These are phyloP conservation scores for Drosophila helvetica DNA, from an alignment of 2,888 invertebrate genomes.

Conservation along the genomic window DNA sequence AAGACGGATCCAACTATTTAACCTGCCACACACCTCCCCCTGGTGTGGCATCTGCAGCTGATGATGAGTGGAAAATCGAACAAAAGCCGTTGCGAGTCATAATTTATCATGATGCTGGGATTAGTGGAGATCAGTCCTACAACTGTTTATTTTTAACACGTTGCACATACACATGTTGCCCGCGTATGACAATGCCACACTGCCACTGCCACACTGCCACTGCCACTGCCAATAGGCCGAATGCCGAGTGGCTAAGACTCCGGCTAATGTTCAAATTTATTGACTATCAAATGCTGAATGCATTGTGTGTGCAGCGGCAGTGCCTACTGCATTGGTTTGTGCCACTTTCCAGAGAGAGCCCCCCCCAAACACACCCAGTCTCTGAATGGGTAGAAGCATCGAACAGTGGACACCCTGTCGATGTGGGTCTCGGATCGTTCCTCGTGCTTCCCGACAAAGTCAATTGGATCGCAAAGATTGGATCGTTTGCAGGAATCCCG, in stretches of 20 bases:
- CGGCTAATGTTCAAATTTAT: slow-evolving; percentile 76
- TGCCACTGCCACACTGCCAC: slow-evolving; percentile 29
- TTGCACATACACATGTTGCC: slow-evolving; percentile 64
- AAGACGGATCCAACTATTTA: slow-evolving; percentile 52
- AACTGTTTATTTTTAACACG: slow-evolving; percentile 80
- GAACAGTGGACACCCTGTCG: slow-evolving; percentile 17
- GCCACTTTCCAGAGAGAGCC: slow-evolving; percentile 49
- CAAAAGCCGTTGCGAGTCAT: slow-evolving; percentile 80
- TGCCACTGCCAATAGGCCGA: slow-evolving; percentile 11
- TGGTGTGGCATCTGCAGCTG: slow-evolving; percentile 22
- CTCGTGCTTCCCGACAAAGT: not conserved
- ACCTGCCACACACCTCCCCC: slow-evolving; percentile 57
- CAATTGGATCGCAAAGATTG: slow-evolving; percentile 6
- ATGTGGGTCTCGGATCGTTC: not conserved
- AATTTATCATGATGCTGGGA: slow-evolving; percentile 76
- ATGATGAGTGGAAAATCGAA: slow-evolving; percentile 79
- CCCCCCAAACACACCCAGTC: not conserved
- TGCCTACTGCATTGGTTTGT: slow-evolving; percentile 78
- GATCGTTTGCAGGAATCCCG: not conserved
- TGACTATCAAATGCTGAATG: slow-evolving; percentile 64
- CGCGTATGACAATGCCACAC: slow-evolving; percentile 40
- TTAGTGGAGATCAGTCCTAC: slow-evolving; percentile 76
- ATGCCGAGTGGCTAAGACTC: slow-evolving; percentile 3
- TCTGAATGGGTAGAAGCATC: not conserved
- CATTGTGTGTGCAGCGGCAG: slow-evolving; percentile 35